Base-by-base conservation (phyloP, 2,113 vertebrate species). In the Entomyzon cyanotis region DNA sequence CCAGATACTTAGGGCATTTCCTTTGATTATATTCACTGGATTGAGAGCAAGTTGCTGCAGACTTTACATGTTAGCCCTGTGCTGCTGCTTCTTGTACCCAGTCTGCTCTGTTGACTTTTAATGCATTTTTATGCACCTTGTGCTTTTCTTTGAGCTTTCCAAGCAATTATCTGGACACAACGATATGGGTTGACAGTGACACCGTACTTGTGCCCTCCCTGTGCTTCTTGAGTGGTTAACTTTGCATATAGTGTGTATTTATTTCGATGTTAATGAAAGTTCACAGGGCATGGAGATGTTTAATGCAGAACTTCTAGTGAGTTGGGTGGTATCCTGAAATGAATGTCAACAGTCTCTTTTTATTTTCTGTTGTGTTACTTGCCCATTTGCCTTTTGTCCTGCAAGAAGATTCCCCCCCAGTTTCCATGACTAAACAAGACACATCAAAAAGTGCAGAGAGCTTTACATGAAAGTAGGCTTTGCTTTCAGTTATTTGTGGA, bases 61-160 rank as follows among this genome's bases (percentile, higher is more conserved):
- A 24, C 25, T 46, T 82, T 35, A 16, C 9, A 1, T 31, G 2
- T 62, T 82, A n/a, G 2, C 10, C 9, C 6, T 62, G 0, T 75
- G 15, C 31, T 65, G 55, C 30, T n/a, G 12, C 39, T 33, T 70
- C n/a, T 84, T 70, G 11, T 49, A 49, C 60, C 16, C 23, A 20
- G 8, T 82, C 10, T 59, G 28, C 23, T 65, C 24, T 53, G 12
- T 79, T 49, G 50, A 31, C 16, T 60, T 65, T 6, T 14, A 30
- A 44, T 10, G 20, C 37, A 31, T 79, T 90, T 76, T 74, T 56
- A 23, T 62, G 22, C 31, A 60, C 33, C 6, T 44, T 1, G 0
- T 23, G 16, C 11, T 58, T 87, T 80, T 64, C 28, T 69, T 55
- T 53, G 42, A 74, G 12, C 10, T 59, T 85, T 25, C 31, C n/a